Percentiles rank a stretch among this genome's conserved stretches.
These are phyloP conservation scores for Telmatochromis sp. DNA, from an alignment of 2,113 vertebrate genomes.

Conservation along the genomic window DNA sequence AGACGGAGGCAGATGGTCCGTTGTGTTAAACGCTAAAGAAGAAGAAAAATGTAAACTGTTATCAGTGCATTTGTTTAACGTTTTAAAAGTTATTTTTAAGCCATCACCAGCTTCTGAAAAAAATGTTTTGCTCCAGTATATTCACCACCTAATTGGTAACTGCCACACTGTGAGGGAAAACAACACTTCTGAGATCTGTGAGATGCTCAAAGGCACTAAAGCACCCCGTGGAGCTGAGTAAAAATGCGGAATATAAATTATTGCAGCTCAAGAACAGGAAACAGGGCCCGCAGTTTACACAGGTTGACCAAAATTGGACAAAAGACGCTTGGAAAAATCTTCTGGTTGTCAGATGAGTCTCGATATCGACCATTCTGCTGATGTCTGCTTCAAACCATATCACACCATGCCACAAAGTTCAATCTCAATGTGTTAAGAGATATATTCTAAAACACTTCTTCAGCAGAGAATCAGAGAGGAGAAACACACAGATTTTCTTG, in stretches of 20 bases:
- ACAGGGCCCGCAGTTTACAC: background rate
- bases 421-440: background rate
- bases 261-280: background rate
- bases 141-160: background rate
- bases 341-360: background rate
- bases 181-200: background rate
- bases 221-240: background rate
- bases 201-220: background rate
- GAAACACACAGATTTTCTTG: no score
- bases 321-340: background rate
- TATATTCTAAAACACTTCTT: no score
- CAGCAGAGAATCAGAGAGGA: no score
- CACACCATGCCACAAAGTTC: background rate
- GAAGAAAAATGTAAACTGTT: background rate
- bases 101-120: background rate
- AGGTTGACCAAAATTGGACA: background rate
- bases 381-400: background rate
- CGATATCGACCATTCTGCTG: background rate
- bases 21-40: background rate
- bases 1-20: background rate
- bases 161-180: background rate
- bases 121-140: background rate
- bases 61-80: background rate
- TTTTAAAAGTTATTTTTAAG: background rate
- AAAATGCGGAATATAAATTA: background rate